Evolutionary conservation across 2,797 vertebrate species (phyloP), one percentile per base, ranked within the genome.

Genomic region (Sciaenops ocellatus): DNA sequence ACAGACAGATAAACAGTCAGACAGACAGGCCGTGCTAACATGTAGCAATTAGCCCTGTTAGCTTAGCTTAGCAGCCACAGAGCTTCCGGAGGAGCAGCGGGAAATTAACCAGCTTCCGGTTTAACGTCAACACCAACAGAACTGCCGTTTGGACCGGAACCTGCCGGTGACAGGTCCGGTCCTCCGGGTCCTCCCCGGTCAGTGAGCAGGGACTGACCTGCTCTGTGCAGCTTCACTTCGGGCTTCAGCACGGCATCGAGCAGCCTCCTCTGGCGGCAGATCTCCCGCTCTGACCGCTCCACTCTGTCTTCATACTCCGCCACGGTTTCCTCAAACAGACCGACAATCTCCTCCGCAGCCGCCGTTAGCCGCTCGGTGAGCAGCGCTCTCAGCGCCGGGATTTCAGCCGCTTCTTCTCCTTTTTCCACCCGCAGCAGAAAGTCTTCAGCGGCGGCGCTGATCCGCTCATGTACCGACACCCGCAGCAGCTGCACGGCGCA

Each of bases 361-460:
- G 69, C 89, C n/a, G 83, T 26, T 0, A 90, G 85, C 73, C 87
- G 83, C 79, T 88, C 83, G 48, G 81, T 87, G 69, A 92, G 83
- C 75, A 85, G 79, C 62, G 82, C 79, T 48, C 84, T 81, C 64
- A 87, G 34, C 55, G 59, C 6, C 17, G 80, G 65, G 34, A 70
- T 1, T 18, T 41, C 56, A 0, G 52, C 71, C 69, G 74, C 13
- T 30, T 59, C 68, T 62, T 54, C 64, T 6, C 44, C 79, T n/a
- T 63, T 55, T 20, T 82, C 67, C 83, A 89, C 12, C 75, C 13
- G 84, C 81, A 83, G 87, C 56, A 86, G 34, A 1, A 90, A 56
- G 54, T 85, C 85, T 41, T 84, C 77, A 0, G 84, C 79, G 56
- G 87, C 87, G 65, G 83, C 84, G 73, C 73, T 52, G 44, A 89